These are phyloP conservation scores for Stegophylla sp. DNA, from an alignment of 2,888 invertebrate genomes.

Conservation along the genomic window DNA sequence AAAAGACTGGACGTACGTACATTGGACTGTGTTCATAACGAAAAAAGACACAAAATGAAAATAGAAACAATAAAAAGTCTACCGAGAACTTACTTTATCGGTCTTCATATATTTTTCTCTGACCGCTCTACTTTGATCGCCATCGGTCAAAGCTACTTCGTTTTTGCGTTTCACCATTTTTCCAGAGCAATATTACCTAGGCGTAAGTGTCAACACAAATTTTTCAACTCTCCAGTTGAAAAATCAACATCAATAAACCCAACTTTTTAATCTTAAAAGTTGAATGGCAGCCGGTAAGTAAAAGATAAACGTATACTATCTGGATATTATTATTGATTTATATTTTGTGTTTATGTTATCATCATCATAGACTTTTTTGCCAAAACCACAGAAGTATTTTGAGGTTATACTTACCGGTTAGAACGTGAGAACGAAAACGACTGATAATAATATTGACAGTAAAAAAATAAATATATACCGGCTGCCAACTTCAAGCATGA, in stretches of 20 bases:
- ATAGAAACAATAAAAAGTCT: neutral
- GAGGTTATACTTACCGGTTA: slow-evolving; percentile 31
- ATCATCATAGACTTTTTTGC: neutral
- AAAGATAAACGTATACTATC: too few relatives aligned
- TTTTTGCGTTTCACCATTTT: slow-evolving; percentile 56
- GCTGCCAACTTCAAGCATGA: slow-evolving; percentile 2
- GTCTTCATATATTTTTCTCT: slow-evolving; percentile 55
- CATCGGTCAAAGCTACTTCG: slow-evolving; percentile 59
- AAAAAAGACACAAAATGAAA: neutral
- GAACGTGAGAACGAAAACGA: slow-evolving; percentile 28
- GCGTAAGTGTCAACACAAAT: too few relatives aligned
- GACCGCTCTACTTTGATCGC: slow-evolving; percentile 32
- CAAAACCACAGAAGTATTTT: neutral
- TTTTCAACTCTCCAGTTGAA: too few relatives aligned
- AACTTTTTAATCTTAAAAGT: too few relatives aligned
- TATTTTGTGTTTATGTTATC: neutral
- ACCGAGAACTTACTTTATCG: slow-evolving; percentile 43
- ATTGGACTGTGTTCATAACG: slow-evolving; percentile 67
- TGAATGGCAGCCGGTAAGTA: too few relatives aligned
- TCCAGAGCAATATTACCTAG: too few relatives aligned
- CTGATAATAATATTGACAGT: neutral
- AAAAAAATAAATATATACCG: neutral
- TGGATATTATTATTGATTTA: too few relatives aligned
- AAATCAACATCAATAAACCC: too few relatives aligned
- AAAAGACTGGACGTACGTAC: slow-evolving; percentile 85